Conservation (phyloP, 2,113 vertebrate genomes). For the Chrysochloris asiatica region DNA sequence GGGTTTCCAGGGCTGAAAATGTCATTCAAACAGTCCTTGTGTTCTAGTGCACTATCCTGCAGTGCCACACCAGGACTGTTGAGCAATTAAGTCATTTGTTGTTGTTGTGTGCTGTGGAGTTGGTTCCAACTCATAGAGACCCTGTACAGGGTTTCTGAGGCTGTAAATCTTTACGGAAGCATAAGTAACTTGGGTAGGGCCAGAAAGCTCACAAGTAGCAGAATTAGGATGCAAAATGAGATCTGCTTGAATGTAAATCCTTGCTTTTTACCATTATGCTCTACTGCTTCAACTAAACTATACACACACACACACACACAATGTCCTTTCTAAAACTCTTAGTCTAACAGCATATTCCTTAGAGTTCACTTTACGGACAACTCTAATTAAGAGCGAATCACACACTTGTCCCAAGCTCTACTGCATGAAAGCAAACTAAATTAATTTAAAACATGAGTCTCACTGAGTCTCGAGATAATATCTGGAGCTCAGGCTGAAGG, state of each 20-base stretch:
- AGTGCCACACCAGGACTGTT: too few species aligned
- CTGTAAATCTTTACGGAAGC: too few species aligned
- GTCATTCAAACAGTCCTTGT: too few species aligned
- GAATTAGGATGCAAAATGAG: not conserved
- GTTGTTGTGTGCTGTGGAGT: too few species aligned
- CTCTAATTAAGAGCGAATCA: not conserved
- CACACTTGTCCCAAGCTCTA: not conserved
- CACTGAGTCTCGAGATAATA: not conserved
- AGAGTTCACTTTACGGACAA: not conserved
- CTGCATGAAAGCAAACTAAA: not conserved
- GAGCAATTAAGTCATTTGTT: too few species aligned
- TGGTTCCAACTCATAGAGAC: too few species aligned
- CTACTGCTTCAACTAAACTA: not conserved
- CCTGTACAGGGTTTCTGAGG: too few species aligned
- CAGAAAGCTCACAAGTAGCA: not conserved
- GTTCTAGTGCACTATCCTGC: too few species aligned
- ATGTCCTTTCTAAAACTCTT: not conserved
- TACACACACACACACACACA: too few species aligned
- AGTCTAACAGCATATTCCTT: not conserved
- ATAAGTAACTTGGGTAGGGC: not conserved
- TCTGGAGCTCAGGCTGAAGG: not conserved
- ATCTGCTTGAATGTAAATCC: not conserved
- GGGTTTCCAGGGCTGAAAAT: too few species aligned
- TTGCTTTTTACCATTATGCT: not conserved
- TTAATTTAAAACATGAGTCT: not conserved